Evolutionary conservation across 2,888 invertebrate genomes (phyloP).

Genomic region (Seira sanloemensis): DNA sequence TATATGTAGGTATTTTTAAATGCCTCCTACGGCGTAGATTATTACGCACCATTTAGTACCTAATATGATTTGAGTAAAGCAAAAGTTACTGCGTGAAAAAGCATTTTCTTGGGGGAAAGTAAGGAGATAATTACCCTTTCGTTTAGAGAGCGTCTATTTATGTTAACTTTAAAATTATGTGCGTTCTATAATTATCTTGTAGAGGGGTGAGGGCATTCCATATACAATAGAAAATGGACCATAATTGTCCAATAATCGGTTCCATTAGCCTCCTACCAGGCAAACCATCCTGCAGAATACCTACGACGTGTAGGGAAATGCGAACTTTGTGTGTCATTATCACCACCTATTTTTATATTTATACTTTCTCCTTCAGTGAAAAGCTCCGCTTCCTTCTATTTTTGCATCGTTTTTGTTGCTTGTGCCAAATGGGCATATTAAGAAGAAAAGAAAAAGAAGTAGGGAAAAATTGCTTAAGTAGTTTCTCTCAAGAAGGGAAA

Average conservation of each 20-base stretch:
- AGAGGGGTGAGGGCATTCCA: neutral
- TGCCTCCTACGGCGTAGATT: conserved; percentile 5
- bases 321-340: too few relatives aligned
- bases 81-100: neutral
- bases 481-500: conserved; percentile 7
- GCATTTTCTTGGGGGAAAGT: neutral
- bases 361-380: too few relatives aligned
- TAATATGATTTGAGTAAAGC: neutral
- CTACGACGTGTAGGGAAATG: too few relatives aligned
- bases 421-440: conserved; percentile 56
- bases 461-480: neutral
- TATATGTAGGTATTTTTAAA: too few relatives aligned
- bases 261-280: conserved; percentile 40
- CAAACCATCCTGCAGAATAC: too few relatives aligned
- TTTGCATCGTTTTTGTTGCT: too few relatives aligned
- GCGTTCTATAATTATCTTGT: conserved; percentile 36
- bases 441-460: conserved; percentile 10
- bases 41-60: conserved; percentile 51
- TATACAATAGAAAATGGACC: conserved; percentile 47
- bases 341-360: too few relatives aligned
- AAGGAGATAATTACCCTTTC: conserved; percentile 56
- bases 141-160: conserved; percentile 51
- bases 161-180: conserved; percentile 59
- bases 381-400: too few relatives aligned
- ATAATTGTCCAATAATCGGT: conserved; percentile 64